Base-by-base conservation (phyloP, 2,888 invertebrate species). In the Harpalus rubripes region DNA sequence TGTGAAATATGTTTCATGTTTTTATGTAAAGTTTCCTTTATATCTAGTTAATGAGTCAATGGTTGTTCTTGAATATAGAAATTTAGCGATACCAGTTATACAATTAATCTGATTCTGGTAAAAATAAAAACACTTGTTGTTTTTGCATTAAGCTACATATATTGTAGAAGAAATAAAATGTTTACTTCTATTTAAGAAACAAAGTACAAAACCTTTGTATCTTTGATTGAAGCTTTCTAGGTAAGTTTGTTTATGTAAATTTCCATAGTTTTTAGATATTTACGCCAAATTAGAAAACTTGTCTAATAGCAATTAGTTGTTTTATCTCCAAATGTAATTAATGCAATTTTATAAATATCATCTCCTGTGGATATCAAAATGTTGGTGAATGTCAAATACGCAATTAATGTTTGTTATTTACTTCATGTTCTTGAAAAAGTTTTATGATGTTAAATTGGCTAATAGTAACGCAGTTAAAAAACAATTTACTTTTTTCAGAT, bases 301-400 rank as follows among this genome's bases (percentile, higher is more conserved):
- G 12, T 22, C 0, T 22, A 16, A 22, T 10, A 63, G 26, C 18
- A 26, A 63, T 63, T 63, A 26, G 22, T 18, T 59, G 7, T n/a
- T 16, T 15, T 59, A 59, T 59, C 59, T 2, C 18, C 5, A 63
- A 8, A 26, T 18, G 26, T 8, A 26, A 63, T 63, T 10, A 63
- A 63, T 22, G 22, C 16, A 15, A 15, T 63, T 63, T 10, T 63
- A 63, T 63, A 63, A 63, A 63, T 63, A 63, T 26, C 10, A 12
- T 26, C 3, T 32, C 0, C 8, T 63, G 12, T 10, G 22, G 12
- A 22, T 63, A 16, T 16, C 15, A 8, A 26, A 22, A 63, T 18
- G 63, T 22, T 63, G 12, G 22, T 12, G 59, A 16, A 16, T 59
- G 63, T 63, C 63, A 26, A 26, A 63, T 63, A 63, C 26, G 26